These are phyloP conservation scores for Dasyornis broadbenti DNA, from an alignment of 2,113 vertebrate species.

Conservation along the genomic window DNA sequence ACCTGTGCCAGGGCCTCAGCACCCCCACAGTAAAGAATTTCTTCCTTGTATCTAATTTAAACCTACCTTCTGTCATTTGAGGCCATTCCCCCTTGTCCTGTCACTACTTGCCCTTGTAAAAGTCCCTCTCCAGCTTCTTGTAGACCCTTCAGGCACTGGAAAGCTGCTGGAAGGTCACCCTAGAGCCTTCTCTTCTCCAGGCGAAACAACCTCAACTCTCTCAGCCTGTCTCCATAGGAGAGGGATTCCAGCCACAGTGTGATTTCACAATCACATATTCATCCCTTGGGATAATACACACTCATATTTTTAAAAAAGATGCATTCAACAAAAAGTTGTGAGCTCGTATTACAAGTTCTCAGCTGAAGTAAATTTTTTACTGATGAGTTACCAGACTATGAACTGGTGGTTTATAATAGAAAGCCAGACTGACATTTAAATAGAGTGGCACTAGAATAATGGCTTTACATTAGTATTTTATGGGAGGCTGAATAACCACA, in stretches of 20 bases:
- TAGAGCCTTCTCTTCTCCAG: neutral
- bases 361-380: slow-evolving; percentile 9
- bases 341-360: neutral
- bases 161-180: neutral
- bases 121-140: neutral
- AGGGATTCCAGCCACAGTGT: neutral
- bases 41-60: neutral
- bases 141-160: neutral
- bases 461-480: slow-evolving; percentile 45
- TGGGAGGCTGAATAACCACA: slow-evolving; percentile 21
- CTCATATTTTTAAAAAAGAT: neutral
- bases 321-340: neutral
- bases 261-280: neutral
- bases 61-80: rapidly evolving
- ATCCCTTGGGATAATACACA: neutral
- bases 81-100: neutral
- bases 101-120: neutral
- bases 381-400: slow-evolving; percentile 32
- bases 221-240: neutral
- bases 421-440: slow-evolving; percentile 58
- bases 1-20: neutral
- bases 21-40: neutral
- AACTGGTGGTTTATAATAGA: slow-evolving; percentile 39
- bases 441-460: slow-evolving; percentile 9
- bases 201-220: neutral